Evolutionary conservation across 2,797 vertebrate genomes (phyloP).

Genomic region (Gallinago nigripennis): DNA sequence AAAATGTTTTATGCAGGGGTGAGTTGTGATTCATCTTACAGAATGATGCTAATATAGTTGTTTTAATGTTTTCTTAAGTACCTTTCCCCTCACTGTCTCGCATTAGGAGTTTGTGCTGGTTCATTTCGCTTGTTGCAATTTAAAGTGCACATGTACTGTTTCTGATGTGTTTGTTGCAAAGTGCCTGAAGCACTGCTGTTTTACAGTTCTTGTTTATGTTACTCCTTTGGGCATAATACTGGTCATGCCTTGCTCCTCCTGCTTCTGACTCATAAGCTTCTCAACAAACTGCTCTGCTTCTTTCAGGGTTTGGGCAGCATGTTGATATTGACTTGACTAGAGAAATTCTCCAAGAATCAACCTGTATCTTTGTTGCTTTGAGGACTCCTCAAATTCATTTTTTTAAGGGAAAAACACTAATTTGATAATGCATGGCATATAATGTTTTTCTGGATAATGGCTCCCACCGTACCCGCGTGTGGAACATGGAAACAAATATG

Average conservation of each 20-base stretch:
- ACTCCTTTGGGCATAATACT: background rate
- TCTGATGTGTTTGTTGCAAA: background rate
- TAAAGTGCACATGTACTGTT: background rate
- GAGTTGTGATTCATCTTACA: constrained; percentile 66
- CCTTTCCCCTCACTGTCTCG: background rate
- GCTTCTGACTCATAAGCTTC: background rate
- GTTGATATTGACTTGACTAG: background rate
- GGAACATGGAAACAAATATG: background rate
- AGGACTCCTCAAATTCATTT: background rate
- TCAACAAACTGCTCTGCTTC: background rate
- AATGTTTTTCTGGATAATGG: background rate
- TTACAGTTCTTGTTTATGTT: background rate
- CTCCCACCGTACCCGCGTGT: rapidly evolving
- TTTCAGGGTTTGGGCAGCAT: background rate
- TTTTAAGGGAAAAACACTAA: background rate
- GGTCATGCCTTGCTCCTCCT: background rate
- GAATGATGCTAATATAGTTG: background rate
- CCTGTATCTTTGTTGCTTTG: background rate
- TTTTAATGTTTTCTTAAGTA: background rate
- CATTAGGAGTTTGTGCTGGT: background rate
- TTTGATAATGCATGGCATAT: background rate
- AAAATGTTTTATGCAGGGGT: constrained; percentile 99
- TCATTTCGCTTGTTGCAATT: background rate
- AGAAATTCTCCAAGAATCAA: background rate
- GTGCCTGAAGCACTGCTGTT: background rate